Conservation (phyloP, 2,888 invertebrate species). For the Orthosia gothica region DNA sequence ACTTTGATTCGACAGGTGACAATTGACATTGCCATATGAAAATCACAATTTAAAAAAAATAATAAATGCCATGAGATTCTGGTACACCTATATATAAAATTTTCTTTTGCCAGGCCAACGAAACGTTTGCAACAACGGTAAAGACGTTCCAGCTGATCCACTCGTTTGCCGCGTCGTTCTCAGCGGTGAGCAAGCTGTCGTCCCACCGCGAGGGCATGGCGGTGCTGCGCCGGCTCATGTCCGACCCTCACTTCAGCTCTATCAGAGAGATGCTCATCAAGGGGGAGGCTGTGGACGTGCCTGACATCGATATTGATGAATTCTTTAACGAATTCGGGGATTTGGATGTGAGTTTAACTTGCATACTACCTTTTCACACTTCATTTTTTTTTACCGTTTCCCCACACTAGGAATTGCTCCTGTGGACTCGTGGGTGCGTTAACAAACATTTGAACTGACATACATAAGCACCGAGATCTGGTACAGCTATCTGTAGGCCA, state of each 20-base stretch:
- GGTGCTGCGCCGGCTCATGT: constrained; percentile 76
- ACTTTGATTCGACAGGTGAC: too few species aligned
- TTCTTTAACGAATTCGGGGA: constrained; percentile 81
- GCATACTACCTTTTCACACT: too few species aligned
- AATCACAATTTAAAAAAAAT: too few species aligned
- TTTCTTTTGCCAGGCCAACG: constrained; percentile 86
- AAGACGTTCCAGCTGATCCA: constrained; percentile 83
- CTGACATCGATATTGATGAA: constrained; percentile 76
- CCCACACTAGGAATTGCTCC: too few species aligned
- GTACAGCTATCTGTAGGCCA: too few species aligned
- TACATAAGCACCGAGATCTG: too few species aligned
- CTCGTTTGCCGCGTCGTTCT: constrained; percentile 81
- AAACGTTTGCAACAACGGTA: constrained; percentile 89
- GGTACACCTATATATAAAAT: too few species aligned
- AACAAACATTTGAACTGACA: too few species aligned
- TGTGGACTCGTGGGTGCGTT: too few species aligned
- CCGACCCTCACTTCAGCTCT: constrained; percentile 73
- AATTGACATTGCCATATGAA: too few species aligned
- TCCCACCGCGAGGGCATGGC: constrained; percentile 78
- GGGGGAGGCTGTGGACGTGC: constrained; percentile 45
- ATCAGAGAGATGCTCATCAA: constrained; percentile 73
- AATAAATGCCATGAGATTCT: too few species aligned
- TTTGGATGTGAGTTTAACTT: constrained; percentile 71
- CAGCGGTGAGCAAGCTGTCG: constrained; percentile 77
- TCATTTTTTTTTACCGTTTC: too few species aligned